phyloP scores from a whole-genome alignment of 2,888 invertebrate species.

The Epinotia demarniana region DNA sequence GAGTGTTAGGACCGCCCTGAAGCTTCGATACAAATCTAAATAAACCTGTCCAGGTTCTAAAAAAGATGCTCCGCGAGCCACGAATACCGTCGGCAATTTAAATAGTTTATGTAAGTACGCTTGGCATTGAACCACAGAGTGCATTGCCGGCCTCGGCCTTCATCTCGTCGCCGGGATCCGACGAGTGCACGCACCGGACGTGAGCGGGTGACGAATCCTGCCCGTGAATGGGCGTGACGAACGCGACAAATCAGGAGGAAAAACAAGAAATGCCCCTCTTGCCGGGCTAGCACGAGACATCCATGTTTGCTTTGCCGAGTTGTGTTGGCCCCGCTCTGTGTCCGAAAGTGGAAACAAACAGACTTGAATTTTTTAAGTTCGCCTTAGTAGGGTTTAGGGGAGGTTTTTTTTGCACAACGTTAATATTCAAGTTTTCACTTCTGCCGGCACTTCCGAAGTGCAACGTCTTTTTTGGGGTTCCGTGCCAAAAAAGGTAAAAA shows the following conservation, averaged over 20 bases:
- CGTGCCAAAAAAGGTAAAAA: too few relatives aligned
- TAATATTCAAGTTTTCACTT: too few relatives aligned
- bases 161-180: not conserved
- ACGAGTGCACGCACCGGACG: not conserved
- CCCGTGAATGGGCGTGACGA: not conserved
- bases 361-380: not conserved
- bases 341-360: not conserved
- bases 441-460: too few relatives aligned
- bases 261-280: slow-evolving; percentile 1
- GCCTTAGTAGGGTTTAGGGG: too few relatives aligned
- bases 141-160: slow-evolving; percentile 35
- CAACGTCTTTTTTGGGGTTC: too few relatives aligned
- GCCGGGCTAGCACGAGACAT: not conserved
- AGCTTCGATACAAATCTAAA: slow-evolving; percentile 3
- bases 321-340: not conserved
- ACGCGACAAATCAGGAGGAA: not conserved
- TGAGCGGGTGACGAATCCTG: not conserved
- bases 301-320: not conserved
- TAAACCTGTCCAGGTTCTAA: slow-evolving; percentile 8
- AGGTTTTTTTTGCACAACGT: too few relatives aligned
- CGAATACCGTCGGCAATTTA: slow-evolving; percentile 14
- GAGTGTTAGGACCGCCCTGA: not conserved
- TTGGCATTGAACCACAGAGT: slow-evolving; percentile 33
- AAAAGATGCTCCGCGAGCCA: not conserved
- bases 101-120: slow-evolving; percentile 36